Conservation (phyloP, 2,113 vertebrate species). For the Syrmaticus mikado region DNA sequence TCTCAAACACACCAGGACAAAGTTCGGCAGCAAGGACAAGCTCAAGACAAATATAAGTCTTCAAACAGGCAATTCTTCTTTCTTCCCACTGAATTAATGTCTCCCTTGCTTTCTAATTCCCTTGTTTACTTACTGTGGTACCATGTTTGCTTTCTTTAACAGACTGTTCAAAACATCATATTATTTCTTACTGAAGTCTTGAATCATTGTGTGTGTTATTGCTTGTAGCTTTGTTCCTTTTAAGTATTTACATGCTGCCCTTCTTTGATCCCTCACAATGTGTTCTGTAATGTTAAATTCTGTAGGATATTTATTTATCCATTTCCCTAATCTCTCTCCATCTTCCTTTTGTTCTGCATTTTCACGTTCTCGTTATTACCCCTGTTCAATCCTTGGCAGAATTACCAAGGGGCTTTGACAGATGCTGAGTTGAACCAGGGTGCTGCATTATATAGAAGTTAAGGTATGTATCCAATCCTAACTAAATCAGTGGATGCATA, state of each 20-base stretch:
- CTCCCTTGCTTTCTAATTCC: background rate
- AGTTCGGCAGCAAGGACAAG: background rate
- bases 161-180: background rate
- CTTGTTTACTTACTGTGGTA: background rate
- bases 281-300: background rate
- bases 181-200: background rate
- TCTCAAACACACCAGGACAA: background rate
- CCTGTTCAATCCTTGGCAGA: background rate
- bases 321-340: background rate
- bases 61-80: background rate
- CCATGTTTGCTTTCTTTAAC: background rate
- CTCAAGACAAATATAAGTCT: background rate
- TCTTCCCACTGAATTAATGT: background rate
- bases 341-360: background rate
- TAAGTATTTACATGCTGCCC: background rate
- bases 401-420: background rate
- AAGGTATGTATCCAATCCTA: background rate
- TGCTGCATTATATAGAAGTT: background rate
- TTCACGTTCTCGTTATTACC: background rate
- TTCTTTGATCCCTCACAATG: background rate
- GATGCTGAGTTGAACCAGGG: background rate
- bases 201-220: background rate
- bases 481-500: background rate
- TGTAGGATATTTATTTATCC: background rate
- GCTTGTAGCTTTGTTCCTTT: background rate